These are phyloP conservation scores for Agelas oroides DNA, from an alignment of 37 sponge, comb jelly and placozoan genomes.

Conservation along the genomic window DNA sequence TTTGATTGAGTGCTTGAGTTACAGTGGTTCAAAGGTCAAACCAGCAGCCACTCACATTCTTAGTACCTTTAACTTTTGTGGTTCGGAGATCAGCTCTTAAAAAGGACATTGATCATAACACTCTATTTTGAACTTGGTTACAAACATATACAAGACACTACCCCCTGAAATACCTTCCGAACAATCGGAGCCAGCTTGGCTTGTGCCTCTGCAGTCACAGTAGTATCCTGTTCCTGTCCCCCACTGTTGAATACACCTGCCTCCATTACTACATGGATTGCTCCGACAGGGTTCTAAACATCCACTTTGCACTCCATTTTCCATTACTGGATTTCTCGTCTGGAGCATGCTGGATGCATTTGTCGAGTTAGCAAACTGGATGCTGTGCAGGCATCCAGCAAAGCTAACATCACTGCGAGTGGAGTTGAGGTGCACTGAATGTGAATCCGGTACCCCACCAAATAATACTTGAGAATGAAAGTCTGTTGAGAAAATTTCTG, in stretches of 20 bases:
- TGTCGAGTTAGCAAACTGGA: neutral
- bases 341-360: too few relatives aligned
- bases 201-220: conserved; percentile 30
- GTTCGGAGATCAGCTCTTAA: too few relatives aligned
- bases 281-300: conserved; percentile 28
- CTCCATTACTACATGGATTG: conserved; percentile 4
- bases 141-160: too few relatives aligned
- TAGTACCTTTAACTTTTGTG: too few relatives aligned
- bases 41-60: too few relatives aligned
- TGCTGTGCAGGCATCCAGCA: conserved; percentile 5
- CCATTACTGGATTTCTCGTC: too few relatives aligned
- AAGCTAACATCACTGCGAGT: neutral
- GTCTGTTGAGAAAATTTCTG: too few relatives aligned
- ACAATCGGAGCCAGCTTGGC: conserved; percentile 18
- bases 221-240: neutral
- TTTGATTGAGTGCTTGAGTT: too few relatives aligned
- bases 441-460: conserved; percentile 21
- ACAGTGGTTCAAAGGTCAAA: too few relatives aligned
- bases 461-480: neutral
- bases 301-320: neutral
- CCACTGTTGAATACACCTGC: conserved; percentile 1
- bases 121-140: too few relatives aligned
- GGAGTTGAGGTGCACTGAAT: neutral
- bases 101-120: too few relatives aligned
- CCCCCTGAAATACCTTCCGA: conserved; percentile 20